Conservation (phyloP, 92 coral and sea anemone species). For the Parazoanthus swiftii region DNA sequence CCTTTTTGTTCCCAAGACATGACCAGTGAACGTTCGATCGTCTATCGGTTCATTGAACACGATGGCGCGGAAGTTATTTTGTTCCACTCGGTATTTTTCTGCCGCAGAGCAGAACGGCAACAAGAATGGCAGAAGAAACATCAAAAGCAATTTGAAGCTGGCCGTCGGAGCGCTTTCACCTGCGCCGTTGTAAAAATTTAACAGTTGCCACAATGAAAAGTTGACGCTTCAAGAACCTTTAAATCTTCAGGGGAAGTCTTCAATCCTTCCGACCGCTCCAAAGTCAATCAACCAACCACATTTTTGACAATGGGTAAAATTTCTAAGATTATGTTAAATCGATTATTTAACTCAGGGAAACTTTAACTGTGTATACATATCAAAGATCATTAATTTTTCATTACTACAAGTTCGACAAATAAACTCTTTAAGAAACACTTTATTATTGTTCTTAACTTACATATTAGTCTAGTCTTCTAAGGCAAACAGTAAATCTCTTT, state of each 20-base stretch:
- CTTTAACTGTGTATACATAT: not conserved
- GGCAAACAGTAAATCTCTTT: too few relatives aligned
- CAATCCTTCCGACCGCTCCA: not conserved
- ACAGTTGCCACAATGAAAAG: not conserved
- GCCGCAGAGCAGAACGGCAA: not conserved
- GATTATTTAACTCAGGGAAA: not conserved
- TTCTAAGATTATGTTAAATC: too few relatives aligned
- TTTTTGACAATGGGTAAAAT: not conserved
- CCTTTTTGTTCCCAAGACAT: not conserved
- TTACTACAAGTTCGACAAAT: too few relatives aligned
- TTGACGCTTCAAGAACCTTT: not conserved
- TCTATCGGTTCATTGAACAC: not conserved
- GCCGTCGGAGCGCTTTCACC: not conserved
- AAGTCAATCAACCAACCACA: not conserved
- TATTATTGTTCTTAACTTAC: too few relatives aligned
- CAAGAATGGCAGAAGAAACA: not conserved
- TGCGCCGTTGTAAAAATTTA: too few relatives aligned
- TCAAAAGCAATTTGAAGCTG: not conserved
- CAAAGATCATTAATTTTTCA: not conserved
- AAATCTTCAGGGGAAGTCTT: not conserved
- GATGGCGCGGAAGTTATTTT: conserved; percentile 25
- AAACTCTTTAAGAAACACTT: too few relatives aligned
- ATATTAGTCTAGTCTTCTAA: too few relatives aligned
- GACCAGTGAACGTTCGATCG: not conserved
- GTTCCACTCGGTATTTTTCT: not conserved